A percentile compares a stretch with the other conserved stretches of the same genome.
Conservation (phyloP, 2,888 invertebrate species). For the Sylvicola fuscatus region DNA sequence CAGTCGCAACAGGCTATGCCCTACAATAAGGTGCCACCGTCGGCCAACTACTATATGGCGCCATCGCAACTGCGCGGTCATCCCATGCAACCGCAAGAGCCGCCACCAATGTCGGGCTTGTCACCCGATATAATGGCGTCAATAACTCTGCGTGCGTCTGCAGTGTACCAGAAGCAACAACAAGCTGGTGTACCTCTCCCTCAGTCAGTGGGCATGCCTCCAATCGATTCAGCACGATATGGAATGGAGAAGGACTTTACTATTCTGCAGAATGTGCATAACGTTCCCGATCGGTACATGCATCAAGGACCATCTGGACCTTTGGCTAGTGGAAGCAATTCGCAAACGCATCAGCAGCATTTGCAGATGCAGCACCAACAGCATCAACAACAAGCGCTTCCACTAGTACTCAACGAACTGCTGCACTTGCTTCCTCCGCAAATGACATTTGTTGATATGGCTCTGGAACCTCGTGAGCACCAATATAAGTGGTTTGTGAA, state of each 20-base stretch:
- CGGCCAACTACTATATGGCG: too few relatives aligned
- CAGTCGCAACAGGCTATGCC: slow-evolving; percentile 5
- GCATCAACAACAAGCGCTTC: slow-evolving; percentile 9
- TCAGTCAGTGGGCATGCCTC: slow-evolving; percentile 10
- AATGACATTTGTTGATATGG: slow-evolving; percentile 34
- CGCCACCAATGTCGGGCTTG: slow-evolving; percentile 3
- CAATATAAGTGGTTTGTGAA: slow-evolving; percentile 35
- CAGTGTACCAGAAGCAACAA: slow-evolving; percentile 9
- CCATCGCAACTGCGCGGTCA: too few relatives aligned
- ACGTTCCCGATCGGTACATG: too few relatives aligned
- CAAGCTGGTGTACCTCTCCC: slow-evolving; percentile 5
- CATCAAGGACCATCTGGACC: too few relatives aligned
- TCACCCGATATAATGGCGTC: slow-evolving; percentile 8
- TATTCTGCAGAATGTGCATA: too few relatives aligned
- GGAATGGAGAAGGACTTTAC: too few relatives aligned
- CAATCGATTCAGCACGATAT: slow-evolving; percentile 8
- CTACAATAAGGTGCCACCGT: not conserved
- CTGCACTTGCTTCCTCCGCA: slow-evolving; percentile 30
- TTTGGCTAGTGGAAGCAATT: not conserved
- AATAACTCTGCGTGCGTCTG: slow-evolving; percentile 8
- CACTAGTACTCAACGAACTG: slow-evolving; percentile 15
- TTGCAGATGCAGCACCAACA: slow-evolving; percentile 6
- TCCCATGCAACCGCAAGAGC: slow-evolving; percentile 3
- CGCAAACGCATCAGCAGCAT: not conserved
- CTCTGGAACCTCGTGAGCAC: slow-evolving; percentile 29